These are phyloP conservation scores for Proterorhinus semilunaris DNA, from an alignment of 2,113 vertebrate genomes.

Conservation along the genomic window DNA sequence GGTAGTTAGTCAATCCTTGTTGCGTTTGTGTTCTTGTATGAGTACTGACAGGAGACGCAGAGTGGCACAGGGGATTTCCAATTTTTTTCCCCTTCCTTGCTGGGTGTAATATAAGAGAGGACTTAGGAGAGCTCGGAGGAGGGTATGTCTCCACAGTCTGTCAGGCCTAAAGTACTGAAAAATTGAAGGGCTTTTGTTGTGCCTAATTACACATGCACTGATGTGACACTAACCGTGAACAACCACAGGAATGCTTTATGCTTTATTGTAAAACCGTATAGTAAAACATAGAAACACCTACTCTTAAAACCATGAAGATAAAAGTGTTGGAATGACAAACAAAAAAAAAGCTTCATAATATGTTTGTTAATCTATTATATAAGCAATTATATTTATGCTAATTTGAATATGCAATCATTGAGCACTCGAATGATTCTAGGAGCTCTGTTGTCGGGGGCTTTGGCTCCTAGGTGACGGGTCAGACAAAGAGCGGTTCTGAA, in stretches of 20 bases:
- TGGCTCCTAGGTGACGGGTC: no score
- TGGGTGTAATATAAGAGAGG: constrained; percentile 44
- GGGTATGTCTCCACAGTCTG: constrained; percentile 47
- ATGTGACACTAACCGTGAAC: constrained; percentile 79
- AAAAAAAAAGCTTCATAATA: no score
- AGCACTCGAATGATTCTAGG: no score
- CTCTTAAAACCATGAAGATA: no score
- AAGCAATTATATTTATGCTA: no score
- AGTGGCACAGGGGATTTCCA: constrained; percentile 6
- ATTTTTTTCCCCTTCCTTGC: constrained; percentile 1
- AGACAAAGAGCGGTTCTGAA: no score
- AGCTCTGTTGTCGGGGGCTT: no score
- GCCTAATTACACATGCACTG: constrained; percentile 77
- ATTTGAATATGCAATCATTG: no score
- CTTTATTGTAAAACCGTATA: constrained; percentile 63
- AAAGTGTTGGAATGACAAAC: no score
- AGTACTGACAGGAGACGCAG: constrained; percentile 19
- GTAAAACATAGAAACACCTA: constrained; percentile 7
- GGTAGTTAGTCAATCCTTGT: constrained; percentile 34
- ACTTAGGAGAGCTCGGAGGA: constrained; percentile 34
- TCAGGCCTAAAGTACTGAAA: constrained; percentile 63
- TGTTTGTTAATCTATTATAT: no score
- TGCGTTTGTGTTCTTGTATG: constrained; percentile 20
- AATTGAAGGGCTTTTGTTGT: constrained; percentile 80
- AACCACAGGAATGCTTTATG: constrained; percentile 66